phyloP scores from a whole-genome alignment of 1,140 invertebrate genomes.

The Drosophila kepulauana region DNA sequence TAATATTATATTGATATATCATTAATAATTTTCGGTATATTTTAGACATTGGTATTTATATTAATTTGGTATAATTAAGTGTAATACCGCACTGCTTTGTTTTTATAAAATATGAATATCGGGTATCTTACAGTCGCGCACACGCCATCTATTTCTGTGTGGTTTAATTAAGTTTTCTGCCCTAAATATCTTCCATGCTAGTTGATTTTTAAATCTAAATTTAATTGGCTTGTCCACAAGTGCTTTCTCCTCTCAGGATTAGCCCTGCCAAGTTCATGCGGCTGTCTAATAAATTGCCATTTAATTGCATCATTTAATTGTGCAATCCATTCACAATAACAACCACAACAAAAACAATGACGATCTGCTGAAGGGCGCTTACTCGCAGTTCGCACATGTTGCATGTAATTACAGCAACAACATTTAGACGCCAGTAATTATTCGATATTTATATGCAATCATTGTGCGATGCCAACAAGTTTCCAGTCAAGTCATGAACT shows the following conservation, averaged over 20 bases:
- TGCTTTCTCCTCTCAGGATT: not conserved
- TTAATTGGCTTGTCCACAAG: conserved; percentile 5
- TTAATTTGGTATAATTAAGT: too few species aligned
- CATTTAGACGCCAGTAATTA: conserved; percentile 52
- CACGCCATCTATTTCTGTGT: not conserved
- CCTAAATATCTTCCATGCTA: not conserved
- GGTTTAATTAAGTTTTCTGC: conserved; percentile 6
- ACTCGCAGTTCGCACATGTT: conserved; percentile 28
- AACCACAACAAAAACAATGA: not conserved
- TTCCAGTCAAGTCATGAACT: conserved; percentile 34
- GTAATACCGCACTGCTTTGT: too few species aligned
- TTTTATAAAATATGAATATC: too few species aligned
- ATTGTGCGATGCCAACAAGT: conserved; percentile 22
- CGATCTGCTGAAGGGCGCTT: conserved; percentile 6
- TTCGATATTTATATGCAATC: conserved; percentile 37
- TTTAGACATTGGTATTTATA: too few species aligned
- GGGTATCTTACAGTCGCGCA: too few species aligned
- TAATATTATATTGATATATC: too few species aligned
- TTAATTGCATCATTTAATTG: conserved; percentile 46
- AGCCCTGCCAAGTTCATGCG: conserved; percentile 1
- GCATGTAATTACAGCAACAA: conserved; percentile 38
- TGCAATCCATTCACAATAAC: not conserved
- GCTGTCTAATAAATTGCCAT: conserved; percentile 39
- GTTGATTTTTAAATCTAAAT: not conserved
- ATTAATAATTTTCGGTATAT: too few species aligned